Evolutionary conservation across 1,140 invertebrate genomes (phyloP).

Genomic region (Popillia japonica): DNA sequence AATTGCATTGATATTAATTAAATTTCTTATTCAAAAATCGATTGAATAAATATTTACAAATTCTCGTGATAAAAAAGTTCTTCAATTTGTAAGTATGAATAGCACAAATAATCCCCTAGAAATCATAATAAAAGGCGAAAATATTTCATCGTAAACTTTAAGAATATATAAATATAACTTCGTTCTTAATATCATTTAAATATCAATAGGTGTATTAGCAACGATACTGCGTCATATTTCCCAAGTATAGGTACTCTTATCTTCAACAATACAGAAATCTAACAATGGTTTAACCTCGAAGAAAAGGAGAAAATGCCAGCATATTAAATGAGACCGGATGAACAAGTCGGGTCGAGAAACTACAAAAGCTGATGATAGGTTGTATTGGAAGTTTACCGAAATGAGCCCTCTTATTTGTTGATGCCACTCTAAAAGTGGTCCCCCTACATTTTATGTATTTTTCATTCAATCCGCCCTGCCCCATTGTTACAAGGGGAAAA

Average conservation of each 20-base stretch:
- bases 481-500: background rate
- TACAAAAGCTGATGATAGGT: conserved; percentile 41
- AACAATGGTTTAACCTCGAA: background rate
- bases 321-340: background rate
- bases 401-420: conserved; percentile 41
- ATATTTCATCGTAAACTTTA: too few species aligned
- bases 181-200: conserved; percentile 63
- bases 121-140: too few species aligned
- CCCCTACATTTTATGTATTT: conserved; percentile 12
- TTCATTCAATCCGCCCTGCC: conserved; percentile 29
- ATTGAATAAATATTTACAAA: too few species aligned
- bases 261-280: background rate
- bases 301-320: background rate
- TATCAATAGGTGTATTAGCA: background rate
- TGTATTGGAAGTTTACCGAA: conserved; percentile 39
- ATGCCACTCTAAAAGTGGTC: conserved; percentile 29
- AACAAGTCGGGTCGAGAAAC: conserved; percentile 27
- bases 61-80: too few species aligned
- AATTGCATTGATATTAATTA: too few species aligned
- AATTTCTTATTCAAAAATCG: too few species aligned
- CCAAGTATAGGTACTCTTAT: background rate
- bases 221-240: background rate
- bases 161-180: too few species aligned
- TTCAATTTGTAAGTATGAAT: too few species aligned
- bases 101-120: too few species aligned